Evolutionary conservation across 1,140 invertebrate genomes (phyloP), one percentile per base, ranked within the genome.

Genomic region (Venustaconcha ellipsiformis): DNA sequence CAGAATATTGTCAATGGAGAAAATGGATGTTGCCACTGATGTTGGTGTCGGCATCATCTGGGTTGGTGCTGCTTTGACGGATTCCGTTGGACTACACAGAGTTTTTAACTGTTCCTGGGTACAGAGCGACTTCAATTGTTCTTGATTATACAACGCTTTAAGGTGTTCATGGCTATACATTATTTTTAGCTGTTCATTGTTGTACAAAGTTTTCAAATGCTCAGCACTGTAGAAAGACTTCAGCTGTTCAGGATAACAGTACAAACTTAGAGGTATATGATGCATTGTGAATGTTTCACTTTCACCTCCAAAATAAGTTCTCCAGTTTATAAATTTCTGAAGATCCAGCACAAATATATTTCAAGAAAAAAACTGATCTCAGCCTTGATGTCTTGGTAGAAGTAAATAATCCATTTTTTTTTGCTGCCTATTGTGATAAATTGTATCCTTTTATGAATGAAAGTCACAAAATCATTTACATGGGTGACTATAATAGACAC

Each of bases 1-100:
- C 55, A 77, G 37, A 15, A 77, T 77, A 37, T 77, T 77, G 59
- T 77, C 75, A 15, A 77, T 77, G n/a, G 75, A 77, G 64, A 77
- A 77, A 58, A 77, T 3, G 12, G 69, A 72, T 18, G 75, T 72
- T 60, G 30, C 67, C 2, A 66, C 67, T 4, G 69, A 55, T 23
- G 69, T 60, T 14, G 20, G n/a, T 18, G 30, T 48, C 48, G 75
- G 75, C 26, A 70, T 4, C 64, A 71, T 57, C n/a, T 72, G 69
- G 26, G 75, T 62, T 23, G 75, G 75, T 17, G 60, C 37, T 17
- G 75, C 18, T 67, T 77, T 77, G 17, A 77, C 30, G 62, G 62
- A 18, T 23, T 77, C 75, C 48, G 69, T 69, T 57, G 64, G 67
- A 1, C 70, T 60, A 18, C 55, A 59, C 2, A 77, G 65, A 14